Base-by-base conservation (phyloP, 2,888 invertebrate genomes). In the Acleris sparsana region DNA sequence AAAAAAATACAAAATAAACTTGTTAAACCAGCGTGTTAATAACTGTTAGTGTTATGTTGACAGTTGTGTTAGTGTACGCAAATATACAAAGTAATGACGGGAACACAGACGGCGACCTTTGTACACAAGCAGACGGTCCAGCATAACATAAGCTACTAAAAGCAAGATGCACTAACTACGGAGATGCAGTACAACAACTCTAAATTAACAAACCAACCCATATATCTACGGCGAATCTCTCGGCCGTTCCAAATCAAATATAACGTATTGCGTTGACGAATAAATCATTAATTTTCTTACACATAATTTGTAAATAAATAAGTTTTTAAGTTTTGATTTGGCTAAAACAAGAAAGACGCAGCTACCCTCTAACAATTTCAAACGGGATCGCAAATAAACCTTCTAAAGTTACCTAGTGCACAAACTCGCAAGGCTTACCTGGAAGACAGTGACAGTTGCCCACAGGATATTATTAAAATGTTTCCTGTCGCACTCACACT, bases 391-490 rank as follows among this genome's bases (percentile, higher is more conserved):
- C 90, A 93, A 92, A 89, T 86, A 87, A 92, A 91, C 86, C 84
- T 83, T 83, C 84, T 87, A 85, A 82, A 75, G 75, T 66, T 82
- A 84, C 83, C 81, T 85, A 83, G 80, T 92, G 80, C 84, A 86
- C 70, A 80, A 80, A 82, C 78, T 84, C 80, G 78, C 80, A 79
- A 80, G 77, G 88, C 96, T 95, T 95, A 98, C 98, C 97, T 98
- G 98, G 90, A 99, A 99, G 74, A 98, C 98, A 88, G 99, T 99
- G 93, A 98, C 97, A 80, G 98, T 97, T 80, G 98, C 98, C 97
- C 98, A 98, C 83, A 98, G 95, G 94, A 99, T 96, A 95, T 97
- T 97, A 96, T 99, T 98, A 96, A 98, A 99, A 95, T 99, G 98
- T 94, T 98, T 98, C 93, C 99, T 95, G 95, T 98, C 98, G 94